phyloP scores from a whole-genome alignment of 2,113 vertebrate genomes.

The Ardeotis arabs region DNA sequence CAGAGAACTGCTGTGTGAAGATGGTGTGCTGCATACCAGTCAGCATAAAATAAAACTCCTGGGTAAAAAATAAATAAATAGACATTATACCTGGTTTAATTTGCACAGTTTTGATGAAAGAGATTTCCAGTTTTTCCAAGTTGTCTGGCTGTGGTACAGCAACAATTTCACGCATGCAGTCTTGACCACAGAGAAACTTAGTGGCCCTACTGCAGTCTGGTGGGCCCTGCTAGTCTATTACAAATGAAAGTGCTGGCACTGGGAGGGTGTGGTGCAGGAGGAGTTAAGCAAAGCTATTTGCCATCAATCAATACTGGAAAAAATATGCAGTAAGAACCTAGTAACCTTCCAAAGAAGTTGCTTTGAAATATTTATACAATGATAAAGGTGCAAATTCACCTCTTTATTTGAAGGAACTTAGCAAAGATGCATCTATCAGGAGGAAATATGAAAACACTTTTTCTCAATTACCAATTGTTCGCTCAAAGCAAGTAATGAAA shows the following conservation, averaged over 20 bases:
- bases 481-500: constrained; percentile 71
- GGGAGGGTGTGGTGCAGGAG: not conserved
- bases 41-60: constrained; percentile 70
- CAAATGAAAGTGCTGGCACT: not conserved
- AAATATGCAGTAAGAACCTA: not conserved
- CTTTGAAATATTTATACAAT: constrained; percentile 32
- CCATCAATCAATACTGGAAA: not conserved
- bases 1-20: constrained; percentile 66
- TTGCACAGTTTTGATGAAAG: constrained; percentile 10
- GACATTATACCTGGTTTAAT: constrained; percentile 11
- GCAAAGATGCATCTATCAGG: constrained; percentile 8
- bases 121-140: constrained; percentile 35
- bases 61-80: constrained; percentile 61
- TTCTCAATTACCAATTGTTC: constrained; percentile 62
- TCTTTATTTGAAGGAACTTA: constrained; percentile 32
- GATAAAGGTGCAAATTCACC: constrained; percentile 13
- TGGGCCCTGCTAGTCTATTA: not conserved
- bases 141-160: not conserved
- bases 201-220: not conserved
- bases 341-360: constrained; percentile 33
- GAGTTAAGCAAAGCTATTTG: constrained; percentile 20
- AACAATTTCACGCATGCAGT: not conserved
- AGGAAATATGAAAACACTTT: constrained; percentile 53
- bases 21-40: constrained; percentile 50
- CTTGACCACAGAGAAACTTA: not conserved